Percentiles rank a stretch among this genome's conserved stretches.
These are phyloP conservation scores for Siniperca chuatsi DNA, from an alignment of 2,113 vertebrate genomes.

Conservation along the genomic window DNA sequence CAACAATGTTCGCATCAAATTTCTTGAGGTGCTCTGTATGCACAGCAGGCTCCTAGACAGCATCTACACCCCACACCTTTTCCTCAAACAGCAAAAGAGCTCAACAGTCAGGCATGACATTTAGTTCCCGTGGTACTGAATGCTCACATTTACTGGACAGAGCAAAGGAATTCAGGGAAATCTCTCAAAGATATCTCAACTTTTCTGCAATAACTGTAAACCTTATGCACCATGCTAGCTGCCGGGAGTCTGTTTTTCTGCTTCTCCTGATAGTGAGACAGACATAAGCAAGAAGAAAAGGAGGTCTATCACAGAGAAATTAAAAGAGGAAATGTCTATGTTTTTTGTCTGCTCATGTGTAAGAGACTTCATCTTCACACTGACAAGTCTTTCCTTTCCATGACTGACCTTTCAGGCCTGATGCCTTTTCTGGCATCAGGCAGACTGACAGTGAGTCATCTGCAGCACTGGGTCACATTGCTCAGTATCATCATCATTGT, in stretches of 20 bases:
- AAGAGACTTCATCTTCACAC: slow-evolving; percentile 23
- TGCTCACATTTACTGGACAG: not conserved
- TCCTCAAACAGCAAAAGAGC: not conserved
- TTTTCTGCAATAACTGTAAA: slow-evolving; percentile 10
- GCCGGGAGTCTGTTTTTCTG: not conserved
- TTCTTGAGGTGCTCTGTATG: not conserved
- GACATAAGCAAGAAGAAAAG: not conserved
- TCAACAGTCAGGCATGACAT: slow-evolving; percentile 11
- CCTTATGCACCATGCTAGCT: not conserved
- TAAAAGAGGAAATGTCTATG: slow-evolving; percentile 15
- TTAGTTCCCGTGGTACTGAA: not conserved
- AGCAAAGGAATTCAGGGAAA: not conserved
- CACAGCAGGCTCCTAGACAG: slow-evolving; percentile 7
- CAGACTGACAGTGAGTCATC: slow-evolving; percentile 61
- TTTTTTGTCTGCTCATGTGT: slow-evolving; percentile 8
- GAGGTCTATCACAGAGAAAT: not conserved
- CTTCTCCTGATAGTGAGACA: not conserved
- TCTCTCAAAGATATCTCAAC: not conserved
- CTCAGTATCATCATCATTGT: slow-evolving; percentile 40
- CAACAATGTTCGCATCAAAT: not conserved
- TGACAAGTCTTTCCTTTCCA: slow-evolving; percentile 22
- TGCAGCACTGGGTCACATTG: slow-evolving; percentile 45
- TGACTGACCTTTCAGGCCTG: slow-evolving; percentile 59
- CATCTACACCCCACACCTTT: not conserved
- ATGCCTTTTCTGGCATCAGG: slow-evolving; percentile 27